phyloP scores from a whole-genome alignment of 2,888 invertebrate genomes.

The Tiliacea citrago region DNA sequence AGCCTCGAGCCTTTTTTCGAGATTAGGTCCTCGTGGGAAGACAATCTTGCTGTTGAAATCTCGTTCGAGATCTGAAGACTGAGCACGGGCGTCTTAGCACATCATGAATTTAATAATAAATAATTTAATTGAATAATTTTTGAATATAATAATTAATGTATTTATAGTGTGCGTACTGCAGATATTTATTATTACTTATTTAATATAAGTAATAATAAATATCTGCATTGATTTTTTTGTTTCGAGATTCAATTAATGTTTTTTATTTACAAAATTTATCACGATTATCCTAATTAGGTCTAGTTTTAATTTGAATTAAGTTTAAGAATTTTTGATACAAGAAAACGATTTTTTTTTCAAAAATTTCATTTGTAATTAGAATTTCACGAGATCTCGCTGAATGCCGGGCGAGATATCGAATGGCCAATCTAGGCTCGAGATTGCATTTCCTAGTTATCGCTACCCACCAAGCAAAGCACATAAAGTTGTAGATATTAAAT shows the following conservation, averaged over 20 bases:
- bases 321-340: too few relatives aligned
- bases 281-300: background rate
- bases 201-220: too few relatives aligned
- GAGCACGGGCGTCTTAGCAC: background rate
- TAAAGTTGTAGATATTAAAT: background rate
- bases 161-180: background rate
- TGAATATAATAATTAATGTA: too few relatives aligned
- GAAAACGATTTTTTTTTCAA: too few relatives aligned
- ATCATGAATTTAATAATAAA: too few relatives aligned
- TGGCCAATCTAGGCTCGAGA: background rate
- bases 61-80: too few relatives aligned
- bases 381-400: background rate
- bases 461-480: background rate
- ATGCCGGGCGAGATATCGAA: background rate
- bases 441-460: background rate
- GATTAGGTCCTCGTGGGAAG: background rate
- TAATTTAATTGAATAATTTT: too few relatives aligned
- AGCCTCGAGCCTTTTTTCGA: background rate
- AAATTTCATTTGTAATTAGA: background rate
- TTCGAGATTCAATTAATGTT: too few relatives aligned
- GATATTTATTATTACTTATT: background rate
- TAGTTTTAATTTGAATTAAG: background rate
- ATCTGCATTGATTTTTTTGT: background rate
- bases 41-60: background rate
- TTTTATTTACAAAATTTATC: background rate